Conservation (phyloP, 2,113 vertebrate genomes). For the Otocyon megalotis region DNA sequence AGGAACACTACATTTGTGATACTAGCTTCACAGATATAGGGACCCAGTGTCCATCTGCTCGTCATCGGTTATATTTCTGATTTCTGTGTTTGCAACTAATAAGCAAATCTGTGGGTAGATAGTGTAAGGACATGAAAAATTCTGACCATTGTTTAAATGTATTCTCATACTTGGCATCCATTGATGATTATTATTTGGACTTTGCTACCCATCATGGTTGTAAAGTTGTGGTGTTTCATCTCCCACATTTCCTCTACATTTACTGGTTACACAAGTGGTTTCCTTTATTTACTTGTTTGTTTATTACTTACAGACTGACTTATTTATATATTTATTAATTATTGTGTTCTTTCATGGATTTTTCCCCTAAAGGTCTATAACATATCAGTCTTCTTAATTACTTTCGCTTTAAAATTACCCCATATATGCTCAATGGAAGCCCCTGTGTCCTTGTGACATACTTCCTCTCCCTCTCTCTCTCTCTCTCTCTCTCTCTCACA, state of each 20-base stretch:
- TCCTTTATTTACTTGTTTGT: not conserved
- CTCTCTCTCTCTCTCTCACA: not conserved
- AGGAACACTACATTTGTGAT: not conserved
- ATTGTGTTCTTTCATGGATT: not conserved
- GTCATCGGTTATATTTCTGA: too few relatives aligned
- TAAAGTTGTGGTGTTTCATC: not conserved
- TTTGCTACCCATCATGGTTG: not conserved
- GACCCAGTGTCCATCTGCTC: not conserved
- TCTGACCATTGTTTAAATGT: not conserved
- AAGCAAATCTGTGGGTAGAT: not conserved
- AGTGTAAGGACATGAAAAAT: not conserved
- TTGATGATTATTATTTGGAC: not conserved
- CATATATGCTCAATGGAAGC: not conserved
- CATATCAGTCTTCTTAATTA: not conserved
- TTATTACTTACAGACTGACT: not conserved
- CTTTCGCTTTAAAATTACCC: not conserved
- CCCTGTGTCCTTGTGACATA: not conserved
- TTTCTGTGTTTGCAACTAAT: not conserved
- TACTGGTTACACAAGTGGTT: not conserved
- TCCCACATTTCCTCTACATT: not conserved
- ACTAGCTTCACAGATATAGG: not conserved
- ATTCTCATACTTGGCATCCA: not conserved
- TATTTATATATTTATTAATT: not conserved
- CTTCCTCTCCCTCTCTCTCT: not conserved
- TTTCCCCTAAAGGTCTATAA: not conserved